A percentile compares a stretch with the other conserved stretches of the same genome.
Conservation (phyloP, 2,797 vertebrate genomes). For the Threskiornis aethiopicus region DNA sequence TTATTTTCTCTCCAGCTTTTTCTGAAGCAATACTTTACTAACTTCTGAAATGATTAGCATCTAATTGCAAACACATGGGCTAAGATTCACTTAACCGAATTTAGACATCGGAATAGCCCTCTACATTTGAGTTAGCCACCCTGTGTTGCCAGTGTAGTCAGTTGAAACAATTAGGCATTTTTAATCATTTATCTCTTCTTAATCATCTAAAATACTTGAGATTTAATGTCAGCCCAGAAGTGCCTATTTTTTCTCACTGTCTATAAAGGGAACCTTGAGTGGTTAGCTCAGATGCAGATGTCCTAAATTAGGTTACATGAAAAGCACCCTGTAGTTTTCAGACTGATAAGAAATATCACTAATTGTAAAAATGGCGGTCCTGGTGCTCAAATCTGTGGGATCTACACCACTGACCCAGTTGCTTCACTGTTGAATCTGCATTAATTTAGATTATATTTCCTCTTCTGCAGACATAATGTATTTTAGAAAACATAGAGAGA, state of each 20-base stretch:
- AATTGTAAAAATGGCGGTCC: not conserved
- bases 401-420: not conserved
- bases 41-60: not conserved
- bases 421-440: not conserved
- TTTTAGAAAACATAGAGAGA: not conserved
- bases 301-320: conserved; percentile 18
- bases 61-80: not conserved
- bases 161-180: not conserved
- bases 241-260: not conserved
- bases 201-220: not conserved
- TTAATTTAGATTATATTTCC: conserved; percentile 6
- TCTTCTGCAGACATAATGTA: not conserved
- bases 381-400: not conserved
- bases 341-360: not conserved
- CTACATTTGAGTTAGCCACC: not conserved
- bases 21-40: not conserved
- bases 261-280: not conserved
- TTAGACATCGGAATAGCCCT: not conserved
- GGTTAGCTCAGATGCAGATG: not conserved
- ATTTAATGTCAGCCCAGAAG: not conserved
- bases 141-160: not conserved
- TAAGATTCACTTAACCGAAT: not conserved
- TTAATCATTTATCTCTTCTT: not conserved
- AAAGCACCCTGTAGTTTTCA: conserved; percentile 8
- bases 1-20: not conserved